phyloP scores from a whole-genome alignment of 2,888 invertebrate genomes.

The Xylota segnis region DNA sequence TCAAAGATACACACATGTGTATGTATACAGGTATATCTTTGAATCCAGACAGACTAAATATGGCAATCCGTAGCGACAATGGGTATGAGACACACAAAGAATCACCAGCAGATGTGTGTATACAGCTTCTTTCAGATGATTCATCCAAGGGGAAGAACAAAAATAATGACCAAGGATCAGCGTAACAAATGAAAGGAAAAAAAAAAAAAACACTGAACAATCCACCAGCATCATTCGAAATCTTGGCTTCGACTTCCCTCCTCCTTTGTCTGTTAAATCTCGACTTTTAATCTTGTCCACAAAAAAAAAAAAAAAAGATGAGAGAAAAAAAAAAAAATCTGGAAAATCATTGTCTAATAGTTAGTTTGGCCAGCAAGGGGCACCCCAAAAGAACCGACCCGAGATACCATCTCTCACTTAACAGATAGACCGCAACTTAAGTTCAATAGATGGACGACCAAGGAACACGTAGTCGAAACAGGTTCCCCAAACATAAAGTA shows the following conservation, averaged over 20 bases:
- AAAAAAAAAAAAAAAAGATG: too few relatives aligned
- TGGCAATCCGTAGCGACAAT: slow-evolving; percentile 22
- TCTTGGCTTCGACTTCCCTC: slow-evolving; percentile 15
- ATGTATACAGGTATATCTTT: slow-evolving; percentile 7
- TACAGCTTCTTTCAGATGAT: slow-evolving; percentile 38
- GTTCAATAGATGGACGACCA: slow-evolving; percentile 66
- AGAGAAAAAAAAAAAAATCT: slow-evolving; percentile 43
- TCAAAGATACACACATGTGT: slow-evolving; percentile 3
- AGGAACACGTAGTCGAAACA: slow-evolving; percentile 26
- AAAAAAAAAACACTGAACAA: slow-evolving; percentile 29
- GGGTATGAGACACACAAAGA: neutral
- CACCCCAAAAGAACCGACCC: slow-evolving; percentile 48
- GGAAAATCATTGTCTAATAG: slow-evolving; percentile 72
- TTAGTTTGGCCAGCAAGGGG: slow-evolving; percentile 29
- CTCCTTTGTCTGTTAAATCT: slow-evolving; percentile 51
- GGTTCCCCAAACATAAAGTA: slow-evolving; percentile 45
- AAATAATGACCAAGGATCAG: slow-evolving; percentile 73
- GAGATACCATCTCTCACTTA: slow-evolving; percentile 73
- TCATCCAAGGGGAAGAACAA: slow-evolving; percentile 61
- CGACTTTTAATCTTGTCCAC: slow-evolving; percentile 59
- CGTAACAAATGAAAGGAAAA: slow-evolving; percentile 55
- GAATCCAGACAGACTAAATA: neutral
- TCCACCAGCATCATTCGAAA: slow-evolving; percentile 51
- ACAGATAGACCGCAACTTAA: slow-evolving; percentile 70
- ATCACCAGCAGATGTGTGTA: slow-evolving; percentile 34